Base-by-base conservation (phyloP, 2,113 vertebrate species). In the Sebastes fasciatus region DNA sequence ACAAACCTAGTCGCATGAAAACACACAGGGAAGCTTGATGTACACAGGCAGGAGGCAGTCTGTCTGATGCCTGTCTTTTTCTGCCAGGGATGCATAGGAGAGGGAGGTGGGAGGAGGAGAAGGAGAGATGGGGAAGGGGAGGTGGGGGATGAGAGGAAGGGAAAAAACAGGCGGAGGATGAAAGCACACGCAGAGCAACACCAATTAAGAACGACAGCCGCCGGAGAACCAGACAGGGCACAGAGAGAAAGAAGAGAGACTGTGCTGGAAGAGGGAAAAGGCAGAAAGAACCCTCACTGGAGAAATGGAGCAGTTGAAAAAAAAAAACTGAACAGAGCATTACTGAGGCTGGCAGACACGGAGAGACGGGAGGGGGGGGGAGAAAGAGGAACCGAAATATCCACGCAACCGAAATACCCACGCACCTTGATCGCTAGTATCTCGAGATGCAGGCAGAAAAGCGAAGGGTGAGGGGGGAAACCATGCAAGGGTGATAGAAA, bases 141-240 rank as follows among this genome's bases (percentile, higher is more conserved):
- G n/a, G 57, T 23, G 45, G 49, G 49, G 19, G 49, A 10, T 26
- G 70, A 61, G 64, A 63, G 21, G 66, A 49, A 40, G 65, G 69
- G 8, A 17, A 42, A 51, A 55, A 71, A 60, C 62, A 87, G 67
- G 85, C 70, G 13, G 68, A 76, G 79, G 91, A 91, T 92, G 90
- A 93, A 92, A 91, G 86, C 84, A 91, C 76, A 88, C 67, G 34
- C 77, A 73, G 74, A 86, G 91, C 82, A 91, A 91, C 77, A 89
- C 91, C 88, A 93, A 93, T 93, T 92, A 92, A 89, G 81, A 92
- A 91, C 69, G 83, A 92, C 91, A 92, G 91, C 90, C 79, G 77
- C 87, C 66, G 60, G 79, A 90, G 86, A 84, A 89, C 60, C 86
- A 90, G 90, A 91, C 82, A 63, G 82, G 72, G 79, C 68, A 77